Evolutionary conservation across 2,113 vertebrate species (phyloP), one percentile per base, ranked within the genome.

Genomic region (Sceloporus undulatus): DNA sequence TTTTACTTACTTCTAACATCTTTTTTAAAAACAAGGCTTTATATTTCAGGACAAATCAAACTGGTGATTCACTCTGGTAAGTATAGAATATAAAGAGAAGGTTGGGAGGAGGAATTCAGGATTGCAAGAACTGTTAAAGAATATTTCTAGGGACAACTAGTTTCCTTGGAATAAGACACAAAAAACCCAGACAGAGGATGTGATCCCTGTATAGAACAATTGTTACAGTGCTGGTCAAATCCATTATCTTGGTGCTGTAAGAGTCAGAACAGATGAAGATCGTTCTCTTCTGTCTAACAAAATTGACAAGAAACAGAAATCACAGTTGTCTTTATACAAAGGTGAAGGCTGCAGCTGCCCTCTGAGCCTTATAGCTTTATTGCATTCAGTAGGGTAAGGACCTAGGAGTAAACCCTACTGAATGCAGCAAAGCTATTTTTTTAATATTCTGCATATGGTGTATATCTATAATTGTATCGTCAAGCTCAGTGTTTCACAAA

Each of bases 281-380:
- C 88, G 93, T 87, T 86, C 75, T 87, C 90, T 77, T 88, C 77
- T 86, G 78, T 7, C 19, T 87, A 73, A 81, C 90, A 92, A 48
- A 89, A 90, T 87, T 87, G 83, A 83, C 5, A 40, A 23, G 14
- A 23, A 13, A 4, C 9, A 91, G 87, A 54, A 59, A 59, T 8
- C 0, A 0, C 6, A 75, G 75, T 27, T 85, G 90, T 34, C 34
- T 34, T 91, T 88, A 42, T 59, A 59, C 9, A 59, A 91, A 88
- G 34, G 19, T 18, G 62, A 87, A 86, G 38, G 25, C 91, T 27
- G 78, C 38, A 90, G 91, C 13, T 5, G 40, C 66, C 42, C 23
- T 77, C 75, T 42, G 52, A 79, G 11, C 27, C 82, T 38, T 1
- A 0, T 74, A 38, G 56, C 68, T 21, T 73, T n/a, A 38, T 34